Evolutionary conservation across 2,797 vertebrate species (phyloP).

Genomic region (Poecilia velifera): DNA sequence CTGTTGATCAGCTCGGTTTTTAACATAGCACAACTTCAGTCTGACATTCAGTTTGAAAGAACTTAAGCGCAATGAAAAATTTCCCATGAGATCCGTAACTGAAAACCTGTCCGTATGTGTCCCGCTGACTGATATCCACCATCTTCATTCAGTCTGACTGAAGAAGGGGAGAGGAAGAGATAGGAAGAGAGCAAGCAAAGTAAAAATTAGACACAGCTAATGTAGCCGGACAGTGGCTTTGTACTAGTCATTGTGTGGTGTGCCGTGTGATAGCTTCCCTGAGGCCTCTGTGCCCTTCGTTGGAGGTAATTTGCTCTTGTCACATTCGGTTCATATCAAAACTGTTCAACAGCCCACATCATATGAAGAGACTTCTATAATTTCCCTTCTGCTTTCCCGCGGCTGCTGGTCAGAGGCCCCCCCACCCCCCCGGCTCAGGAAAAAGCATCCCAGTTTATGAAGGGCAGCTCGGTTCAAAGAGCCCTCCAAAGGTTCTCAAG

Average conservation of each 20-base stretch:
- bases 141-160: constrained; percentile 54
- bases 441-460: constrained; percentile 55
- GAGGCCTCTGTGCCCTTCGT: constrained; percentile 57
- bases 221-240: constrained; percentile 76
- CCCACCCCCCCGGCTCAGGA: constrained; percentile 38
- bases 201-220: constrained; percentile 75
- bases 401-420: constrained; percentile 67
- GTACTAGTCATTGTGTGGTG: constrained; percentile 70
- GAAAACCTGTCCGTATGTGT: constrained; percentile 40
- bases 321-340: constrained; percentile 73
- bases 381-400: constrained; percentile 62
- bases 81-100: constrained; percentile 59
- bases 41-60: constrained; percentile 21
- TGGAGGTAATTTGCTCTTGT: constrained; percentile 77
- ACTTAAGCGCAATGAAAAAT: constrained; percentile 29
- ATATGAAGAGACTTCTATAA: constrained; percentile 65
- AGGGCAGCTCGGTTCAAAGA: constrained; percentile 46
- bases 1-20: constrained; percentile 43
- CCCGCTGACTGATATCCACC: constrained; percentile 42
- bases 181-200: constrained; percentile 40
- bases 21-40: constrained; percentile 33
- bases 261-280: constrained; percentile 68
- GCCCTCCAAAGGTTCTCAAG: constrained; percentile 65
- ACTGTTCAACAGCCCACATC: constrained; percentile 59
- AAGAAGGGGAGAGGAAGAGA: constrained; percentile 16